Conservation (phyloP, 2,888 invertebrate genomes). For the Agrochola lychnidis region DNA sequence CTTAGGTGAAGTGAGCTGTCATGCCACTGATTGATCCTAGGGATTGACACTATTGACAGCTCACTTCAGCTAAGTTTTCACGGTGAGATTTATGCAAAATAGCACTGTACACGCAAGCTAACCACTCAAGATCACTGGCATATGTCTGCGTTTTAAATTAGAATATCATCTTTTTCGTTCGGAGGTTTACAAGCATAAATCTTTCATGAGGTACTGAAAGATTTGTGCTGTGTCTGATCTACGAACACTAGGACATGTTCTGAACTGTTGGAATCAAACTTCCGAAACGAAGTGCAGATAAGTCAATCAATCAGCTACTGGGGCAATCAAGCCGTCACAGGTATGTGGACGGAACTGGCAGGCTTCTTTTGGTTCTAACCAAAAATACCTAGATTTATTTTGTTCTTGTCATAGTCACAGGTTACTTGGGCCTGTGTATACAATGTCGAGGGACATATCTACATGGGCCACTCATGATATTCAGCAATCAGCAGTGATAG, state of each 20-base stretch:
- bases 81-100: too few species aligned
- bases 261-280: background rate
- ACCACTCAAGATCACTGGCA: too few species aligned
- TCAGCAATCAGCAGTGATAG: background rate
- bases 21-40: too few species aligned
- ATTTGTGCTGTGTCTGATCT: background rate
- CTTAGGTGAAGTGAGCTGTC: too few species aligned
- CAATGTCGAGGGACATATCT: too few species aligned
- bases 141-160: background rate
- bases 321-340: background rate
- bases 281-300: background rate
- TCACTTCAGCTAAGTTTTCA: too few species aligned
- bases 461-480: background rate
- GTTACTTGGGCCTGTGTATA: background rate
- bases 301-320: constrained; percentile 4
- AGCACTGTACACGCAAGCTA: too few species aligned
- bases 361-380: background rate
- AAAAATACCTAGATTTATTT: background rate
- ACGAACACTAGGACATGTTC: background rate
- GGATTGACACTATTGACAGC: too few species aligned
- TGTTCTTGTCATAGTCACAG: background rate
- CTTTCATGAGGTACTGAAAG: background rate
- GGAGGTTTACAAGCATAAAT: background rate
- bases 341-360: background rate
- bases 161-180: background rate